These are phyloP conservation scores for Acromyrmex charruanus DNA, from an alignment of 1,140 invertebrate species.

Conservation along the genomic window DNA sequence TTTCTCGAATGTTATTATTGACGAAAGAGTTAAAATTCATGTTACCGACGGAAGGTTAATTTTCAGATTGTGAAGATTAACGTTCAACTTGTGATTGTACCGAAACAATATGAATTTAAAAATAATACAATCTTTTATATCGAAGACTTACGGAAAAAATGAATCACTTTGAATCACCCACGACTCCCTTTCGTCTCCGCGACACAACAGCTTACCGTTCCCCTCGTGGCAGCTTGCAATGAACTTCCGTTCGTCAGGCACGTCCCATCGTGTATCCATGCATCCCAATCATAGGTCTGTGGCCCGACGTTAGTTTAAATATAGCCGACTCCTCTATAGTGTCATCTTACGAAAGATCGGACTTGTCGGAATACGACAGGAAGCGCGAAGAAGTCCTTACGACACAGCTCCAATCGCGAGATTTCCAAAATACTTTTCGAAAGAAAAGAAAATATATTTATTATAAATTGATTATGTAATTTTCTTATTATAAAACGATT, in stretches of 20 bases:
- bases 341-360: conserved; percentile 34
- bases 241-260: conserved; percentile 77
- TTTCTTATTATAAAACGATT: too few species aligned
- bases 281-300: conserved; percentile 71
- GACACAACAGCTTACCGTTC: conserved; percentile 31
- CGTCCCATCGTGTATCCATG: conserved; percentile 74
- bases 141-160: conserved; percentile 20
- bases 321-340: conserved; percentile 65
- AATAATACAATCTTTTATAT: not conserved
- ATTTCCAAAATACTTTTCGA: not conserved
- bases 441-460: not conserved
- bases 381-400: conserved; percentile 5
- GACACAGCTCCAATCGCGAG: not conserved
- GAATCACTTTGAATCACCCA: not conserved
- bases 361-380: conserved; percentile 22
- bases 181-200: not conserved
- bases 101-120: not conserved
- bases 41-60: not conserved
- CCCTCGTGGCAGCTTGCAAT: conserved; percentile 68
- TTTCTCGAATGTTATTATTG: too few species aligned
- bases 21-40: too few species aligned
- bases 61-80: not conserved
- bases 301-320: conserved; percentile 70
- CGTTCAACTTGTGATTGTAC: not conserved
- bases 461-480: not conserved